Evolutionary conservation across 2,888 invertebrate genomes (phyloP).

Genomic region (Nipponacmea schrenckii): DNA sequence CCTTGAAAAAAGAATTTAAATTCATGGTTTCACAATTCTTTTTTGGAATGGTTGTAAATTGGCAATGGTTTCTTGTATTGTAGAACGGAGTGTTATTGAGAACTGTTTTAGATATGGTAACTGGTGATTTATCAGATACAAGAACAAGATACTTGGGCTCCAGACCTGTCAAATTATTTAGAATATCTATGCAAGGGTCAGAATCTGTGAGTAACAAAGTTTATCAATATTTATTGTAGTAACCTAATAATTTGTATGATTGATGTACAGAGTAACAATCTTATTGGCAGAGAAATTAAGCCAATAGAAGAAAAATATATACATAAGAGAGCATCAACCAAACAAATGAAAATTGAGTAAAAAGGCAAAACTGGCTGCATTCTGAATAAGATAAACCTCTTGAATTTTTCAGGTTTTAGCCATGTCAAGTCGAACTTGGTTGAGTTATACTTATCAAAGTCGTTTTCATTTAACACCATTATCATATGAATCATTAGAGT

Average conservation of each 20-base stretch:
- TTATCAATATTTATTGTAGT: not conserved
- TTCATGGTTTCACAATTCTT: too few species aligned
- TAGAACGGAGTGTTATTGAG: conserved; percentile 92
- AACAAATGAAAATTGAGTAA: too few species aligned
- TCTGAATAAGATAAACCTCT: not conserved
- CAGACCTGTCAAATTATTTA: conserved; percentile 93
- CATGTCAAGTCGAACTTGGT: conserved; percentile 97
- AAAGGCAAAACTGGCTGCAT: too few species aligned
- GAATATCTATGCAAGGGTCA: conserved; percentile 93
- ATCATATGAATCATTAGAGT: conserved; percentile 96
- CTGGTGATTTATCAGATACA: conserved; percentile 96
- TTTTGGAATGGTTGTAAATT: too few species aligned
- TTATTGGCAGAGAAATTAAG: too few species aligned
- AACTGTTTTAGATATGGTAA: conserved; percentile 93
- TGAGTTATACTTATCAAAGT: conserved; percentile 98
- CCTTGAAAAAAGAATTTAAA: too few species aligned
- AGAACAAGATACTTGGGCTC: conserved; percentile 96
- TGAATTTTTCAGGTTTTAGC: conserved; percentile 78
- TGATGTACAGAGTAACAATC: too few species aligned
- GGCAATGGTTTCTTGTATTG: conserved; percentile 22
- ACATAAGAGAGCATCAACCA: too few species aligned
- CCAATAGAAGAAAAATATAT: not conserved
- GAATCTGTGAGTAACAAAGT: conserved; percentile 80
- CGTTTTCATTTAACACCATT: conserved; percentile 88
- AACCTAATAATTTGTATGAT: not conserved